Evolutionary conservation across 2,113 vertebrate species (phyloP), one percentile per base, ranked within the genome.

Genomic region (Poecilia latipinna): DNA sequence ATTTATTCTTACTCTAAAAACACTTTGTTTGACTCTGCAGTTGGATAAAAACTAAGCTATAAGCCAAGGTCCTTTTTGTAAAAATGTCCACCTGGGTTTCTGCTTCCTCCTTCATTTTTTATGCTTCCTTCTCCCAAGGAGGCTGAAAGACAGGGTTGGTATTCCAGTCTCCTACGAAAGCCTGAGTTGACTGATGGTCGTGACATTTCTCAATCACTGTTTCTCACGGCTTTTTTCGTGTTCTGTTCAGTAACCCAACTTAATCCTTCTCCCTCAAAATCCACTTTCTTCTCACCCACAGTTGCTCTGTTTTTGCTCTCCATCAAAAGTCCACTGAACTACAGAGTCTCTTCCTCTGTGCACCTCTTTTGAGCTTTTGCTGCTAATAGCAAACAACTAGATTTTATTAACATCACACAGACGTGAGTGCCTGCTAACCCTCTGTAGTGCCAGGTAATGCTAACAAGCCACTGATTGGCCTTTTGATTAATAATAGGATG

Each of bases 401-500:
- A 42, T 79, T 76, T 78, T 62, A 51, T 72, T 86, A 84, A 48
- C 79, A 78, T 82, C 81, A 63, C 74, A 78, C 71, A 76, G 76
- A 70, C 64, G 62, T 70, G 31, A 37, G 33, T 22, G 71, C 80
- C 70, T 29, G n/a, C 79, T 84, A 77, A 87, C 80, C 83, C 70
- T 35, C 82, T 80, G n/a, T 61, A 13, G 64, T 83, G 92, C 80
- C 89, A 88, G 78, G 74, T 86, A 88, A 73, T 10, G n/a, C 79
- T 81, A 91, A 90, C 87, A 88, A 87, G 85, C 83, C 48, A 75
- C 80, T 85, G 75, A 79, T 85, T 76, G 86, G 74, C 63, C 79
- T 69, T 70, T 66, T 70, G 61, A 85, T 88, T 89, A 78, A 91
- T 91, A 86, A 90, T 85, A 90, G 85, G 87, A 84, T 78, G 68